Conservation (phyloP, 2,797 vertebrate genomes). For the Botia kubotai region DNA sequence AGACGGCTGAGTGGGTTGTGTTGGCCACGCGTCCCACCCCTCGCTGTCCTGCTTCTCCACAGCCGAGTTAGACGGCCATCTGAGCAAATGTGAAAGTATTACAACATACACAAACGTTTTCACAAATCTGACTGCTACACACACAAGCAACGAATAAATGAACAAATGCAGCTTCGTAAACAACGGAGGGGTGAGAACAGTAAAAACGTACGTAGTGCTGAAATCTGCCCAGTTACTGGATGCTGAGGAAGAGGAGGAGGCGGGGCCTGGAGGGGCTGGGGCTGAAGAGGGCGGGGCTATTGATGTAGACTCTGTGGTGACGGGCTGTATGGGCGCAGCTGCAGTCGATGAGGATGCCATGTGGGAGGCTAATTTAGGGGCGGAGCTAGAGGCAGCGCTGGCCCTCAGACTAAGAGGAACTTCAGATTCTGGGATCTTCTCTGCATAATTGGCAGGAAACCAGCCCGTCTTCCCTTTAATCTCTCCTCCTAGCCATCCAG, state of each 20-base stretch:
- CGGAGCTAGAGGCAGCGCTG: slow-evolving; percentile 70
- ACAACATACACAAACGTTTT: too few relatives aligned
- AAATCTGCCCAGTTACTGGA: slow-evolving; percentile 98
- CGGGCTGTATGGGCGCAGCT: slow-evolving; percentile 71
- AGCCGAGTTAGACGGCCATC: slow-evolving; percentile 87
- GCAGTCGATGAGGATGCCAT: slow-evolving; percentile 69
- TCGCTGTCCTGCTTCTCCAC: slow-evolving; percentile 88
- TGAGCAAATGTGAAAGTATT: too few relatives aligned
- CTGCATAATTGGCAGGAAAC: slow-evolving; percentile 98
- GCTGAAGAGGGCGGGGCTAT: slow-evolving; percentile 67
- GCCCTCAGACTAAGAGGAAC: slow-evolving; percentile 82
- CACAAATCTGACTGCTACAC: neutral
- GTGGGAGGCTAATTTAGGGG: slow-evolving; percentile 76
- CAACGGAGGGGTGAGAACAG: neutral
- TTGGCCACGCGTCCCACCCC: slow-evolving; percentile 95
- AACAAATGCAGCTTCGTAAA: neutral
- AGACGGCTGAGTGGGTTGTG: slow-evolving; percentile 89
- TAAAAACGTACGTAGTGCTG: slow-evolving; percentile 91
- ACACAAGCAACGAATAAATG: neutral
- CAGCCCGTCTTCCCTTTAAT: slow-evolving; percentile 94
- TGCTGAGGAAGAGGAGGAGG: slow-evolving; percentile 72
- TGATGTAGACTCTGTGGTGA: slow-evolving; percentile 56
- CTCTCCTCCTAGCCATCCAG: slow-evolving; percentile 96
- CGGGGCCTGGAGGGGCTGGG: slow-evolving; percentile 62
- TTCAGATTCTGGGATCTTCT: slow-evolving; percentile 91